Base-by-base conservation (phyloP, 2,888 invertebrate genomes). In the Ethmia dodecea region DNA sequence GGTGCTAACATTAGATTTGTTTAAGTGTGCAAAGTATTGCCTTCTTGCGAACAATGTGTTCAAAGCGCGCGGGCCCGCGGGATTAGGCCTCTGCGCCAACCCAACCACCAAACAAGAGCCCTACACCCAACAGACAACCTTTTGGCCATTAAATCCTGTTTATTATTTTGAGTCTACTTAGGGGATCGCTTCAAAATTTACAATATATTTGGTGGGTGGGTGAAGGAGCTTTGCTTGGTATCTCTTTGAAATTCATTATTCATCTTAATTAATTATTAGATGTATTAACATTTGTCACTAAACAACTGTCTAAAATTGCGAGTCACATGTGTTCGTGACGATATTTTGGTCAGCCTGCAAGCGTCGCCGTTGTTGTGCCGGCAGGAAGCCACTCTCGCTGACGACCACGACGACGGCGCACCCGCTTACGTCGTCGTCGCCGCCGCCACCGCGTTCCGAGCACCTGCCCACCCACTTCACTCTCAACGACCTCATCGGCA, bases 211-310 rank as follows among this genome's bases (percentile, higher is more conserved):
- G 87, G 87, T 87, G 87, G 87, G 77, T 87, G 87, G 87, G 86
- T 84, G 84, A 80, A 83, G 79, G 86, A 86, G 87, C 87, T 87
- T 87, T 86, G 87, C 87, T 87, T 87, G 87, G 87, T 87, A 87
- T 87, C 87, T 87, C 86, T 73, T 62, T 48, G 53, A 56, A 55
- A 56, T 18, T 22, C 55, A 40, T 37, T 36, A 36, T 34, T 39
- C 39, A 30, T 29, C 40, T 39, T 38, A 39, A 35, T 40, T 28
- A 35, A 33, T 27, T 37, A 34, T 49, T 53, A 18, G 18, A 28
- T 26, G 14, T 26, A 12, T 32, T 14, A 25, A 26, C 11, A 11
- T 11, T 24, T 12, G 5, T 10, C 5, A 11, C 11, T 25, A 2
- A 31, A 24, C 11, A 26, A 13, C 32, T 40, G 35, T 29, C 38